These are phyloP conservation scores for Archaeoteleia sp. DNA, from an alignment of 2,888 invertebrate genomes.

Conservation along the genomic window DNA sequence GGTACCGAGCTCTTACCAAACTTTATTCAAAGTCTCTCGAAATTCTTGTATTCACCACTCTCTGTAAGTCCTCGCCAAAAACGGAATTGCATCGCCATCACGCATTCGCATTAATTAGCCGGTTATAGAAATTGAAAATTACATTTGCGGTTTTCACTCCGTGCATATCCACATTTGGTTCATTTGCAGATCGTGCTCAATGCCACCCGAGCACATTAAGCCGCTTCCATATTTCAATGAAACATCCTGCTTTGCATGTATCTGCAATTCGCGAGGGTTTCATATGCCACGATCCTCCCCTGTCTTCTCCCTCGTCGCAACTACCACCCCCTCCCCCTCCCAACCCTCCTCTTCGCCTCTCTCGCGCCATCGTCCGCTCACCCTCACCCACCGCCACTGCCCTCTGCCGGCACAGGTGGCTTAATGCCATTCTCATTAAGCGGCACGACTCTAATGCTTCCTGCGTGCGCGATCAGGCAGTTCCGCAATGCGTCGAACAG, in stretches of 20 bases:
- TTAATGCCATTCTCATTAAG: slow-evolving; percentile 54
- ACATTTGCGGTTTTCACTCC: slow-evolving; percentile 38
- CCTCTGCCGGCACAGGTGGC: slow-evolving; percentile 50
- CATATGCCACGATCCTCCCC: slow-evolving; percentile 25
- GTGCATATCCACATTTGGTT: slow-evolving; percentile 42
- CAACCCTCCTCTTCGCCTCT: slow-evolving; percentile 14
- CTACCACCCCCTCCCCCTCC: background rate
- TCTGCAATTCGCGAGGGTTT: slow-evolving; percentile 57
- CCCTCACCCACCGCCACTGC: slow-evolving; percentile 18
- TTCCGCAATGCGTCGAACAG: slow-evolving; percentile 42
- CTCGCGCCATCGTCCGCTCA: background rate
- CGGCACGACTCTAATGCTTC: slow-evolving; percentile 48
- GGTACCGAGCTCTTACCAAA: no score
- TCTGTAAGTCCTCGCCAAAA: no score
- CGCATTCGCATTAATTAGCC: background rate
- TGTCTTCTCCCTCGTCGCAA: slow-evolving; percentile 19
- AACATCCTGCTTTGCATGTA: slow-evolving; percentile 62
- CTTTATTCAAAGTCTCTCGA: no score
- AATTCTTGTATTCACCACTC: no score
- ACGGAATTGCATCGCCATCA: background rate
- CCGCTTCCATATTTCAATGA: slow-evolving; percentile 66
- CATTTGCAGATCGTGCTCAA: slow-evolving; percentile 52
- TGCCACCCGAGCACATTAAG: slow-evolving; percentile 55
- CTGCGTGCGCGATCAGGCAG: slow-evolving; percentile 51
- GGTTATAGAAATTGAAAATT: slow-evolving; percentile 11